phyloP scores from a whole-genome alignment of 2,113 vertebrate genomes.

The Pelusios castaneus region DNA sequence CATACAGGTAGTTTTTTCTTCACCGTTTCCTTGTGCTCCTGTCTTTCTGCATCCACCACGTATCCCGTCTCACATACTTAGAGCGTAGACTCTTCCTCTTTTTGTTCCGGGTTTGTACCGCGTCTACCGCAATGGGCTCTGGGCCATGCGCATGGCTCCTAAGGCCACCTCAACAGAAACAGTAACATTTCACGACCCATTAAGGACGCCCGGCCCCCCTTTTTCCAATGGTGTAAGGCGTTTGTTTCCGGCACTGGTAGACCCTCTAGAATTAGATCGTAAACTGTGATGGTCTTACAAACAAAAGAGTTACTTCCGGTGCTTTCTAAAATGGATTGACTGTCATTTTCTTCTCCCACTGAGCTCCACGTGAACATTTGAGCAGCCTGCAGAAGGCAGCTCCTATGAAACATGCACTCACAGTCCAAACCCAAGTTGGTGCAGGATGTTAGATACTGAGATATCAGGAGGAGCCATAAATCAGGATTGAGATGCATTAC shows the following conservation, averaged over 20 bases:
- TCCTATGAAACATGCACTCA: accelerated
- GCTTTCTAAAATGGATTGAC: not conserved
- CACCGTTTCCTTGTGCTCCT: not conserved
- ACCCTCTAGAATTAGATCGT: not conserved
- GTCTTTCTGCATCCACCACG: accelerated
- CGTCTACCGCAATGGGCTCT: accelerated
- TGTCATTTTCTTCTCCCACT: not conserved
- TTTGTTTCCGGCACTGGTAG: not conserved
- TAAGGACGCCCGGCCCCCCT: not conserved
- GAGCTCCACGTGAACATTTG: accelerated
- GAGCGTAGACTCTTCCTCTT: accelerated
- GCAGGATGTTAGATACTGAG: accelerated
- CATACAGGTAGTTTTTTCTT: too few species aligned
- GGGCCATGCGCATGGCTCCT: accelerated
- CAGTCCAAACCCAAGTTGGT: not conserved
- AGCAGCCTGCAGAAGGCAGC: not conserved
- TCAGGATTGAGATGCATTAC: accelerated
- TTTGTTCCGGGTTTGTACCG: accelerated
- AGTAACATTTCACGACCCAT: not conserved
- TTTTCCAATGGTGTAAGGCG: not conserved
- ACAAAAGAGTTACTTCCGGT: not conserved
- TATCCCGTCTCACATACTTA: accelerated
- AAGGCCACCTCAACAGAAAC: accelerated
- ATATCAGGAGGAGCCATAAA: not conserved
- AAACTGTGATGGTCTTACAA: not conserved